Evolutionary conservation across 2,888 invertebrate genomes (phyloP).

Genomic region (Odiellus spinosus): DNA sequence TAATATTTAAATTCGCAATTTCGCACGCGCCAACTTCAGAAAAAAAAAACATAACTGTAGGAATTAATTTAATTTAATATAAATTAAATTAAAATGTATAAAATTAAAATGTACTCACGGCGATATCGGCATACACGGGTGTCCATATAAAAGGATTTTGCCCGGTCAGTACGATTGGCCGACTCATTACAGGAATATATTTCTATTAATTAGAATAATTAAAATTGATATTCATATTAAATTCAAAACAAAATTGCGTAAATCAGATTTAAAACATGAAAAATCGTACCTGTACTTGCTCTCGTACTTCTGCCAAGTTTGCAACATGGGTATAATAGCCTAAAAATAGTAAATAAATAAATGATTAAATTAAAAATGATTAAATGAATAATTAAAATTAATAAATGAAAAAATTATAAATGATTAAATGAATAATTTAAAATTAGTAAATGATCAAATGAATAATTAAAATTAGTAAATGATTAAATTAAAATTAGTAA

Average conservation of each 20-base stretch:
- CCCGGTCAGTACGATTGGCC: constrained; percentile 74
- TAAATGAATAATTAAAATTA: background rate
- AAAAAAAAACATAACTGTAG: too few relatives aligned
- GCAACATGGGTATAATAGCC: constrained; percentile 93
- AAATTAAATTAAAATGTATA: too few relatives aligned
- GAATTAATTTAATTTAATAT: too few relatives aligned
- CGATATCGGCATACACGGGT: constrained; percentile 83
- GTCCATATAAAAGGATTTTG: constrained; percentile 90
- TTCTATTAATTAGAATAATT: constrained; percentile 40
- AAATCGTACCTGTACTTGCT: constrained; percentile 55
- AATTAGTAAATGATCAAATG: too few relatives aligned
- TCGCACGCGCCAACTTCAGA: too few relatives aligned
- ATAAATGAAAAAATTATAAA: too few relatives aligned
- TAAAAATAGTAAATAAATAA: constrained; percentile 27
- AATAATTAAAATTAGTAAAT: background rate
- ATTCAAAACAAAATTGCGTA: background rate
- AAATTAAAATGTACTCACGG: constrained; percentile 40
- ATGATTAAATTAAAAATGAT: constrained; percentile 1
- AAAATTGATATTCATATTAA: background rate
- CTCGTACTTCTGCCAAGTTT: constrained; percentile 90
- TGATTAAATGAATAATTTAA: too few relatives aligned
- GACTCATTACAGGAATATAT: constrained; percentile 90
- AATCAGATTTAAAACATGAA: constrained; percentile 1
- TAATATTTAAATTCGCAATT: too few relatives aligned
- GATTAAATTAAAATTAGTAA: background rate